Base-by-base conservation (phyloP, 2,888 invertebrate species). In the Thereva nobilitata region DNA sequence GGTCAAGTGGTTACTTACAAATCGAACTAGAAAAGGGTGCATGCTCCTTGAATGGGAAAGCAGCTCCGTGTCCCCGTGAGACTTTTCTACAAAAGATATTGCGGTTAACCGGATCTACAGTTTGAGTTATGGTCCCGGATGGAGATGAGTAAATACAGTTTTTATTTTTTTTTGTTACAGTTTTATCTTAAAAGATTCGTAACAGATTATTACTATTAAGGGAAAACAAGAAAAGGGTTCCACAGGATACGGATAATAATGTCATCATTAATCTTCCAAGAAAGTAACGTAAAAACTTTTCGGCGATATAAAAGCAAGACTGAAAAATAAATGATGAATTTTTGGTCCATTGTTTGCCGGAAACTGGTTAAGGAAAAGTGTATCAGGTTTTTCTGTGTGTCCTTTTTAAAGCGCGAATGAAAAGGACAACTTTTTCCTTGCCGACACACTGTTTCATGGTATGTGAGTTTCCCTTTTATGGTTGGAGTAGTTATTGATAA, bases 1-100 rank as follows among this genome's bases (percentile, higher is more conserved):
- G 47, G 47, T 47, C 47, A 47, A 47, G 47, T 47, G 10, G 47
- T 12, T 47, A 12, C 47, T 47, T 47, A 8, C 23, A 9, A 4
- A 45, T 10, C 9, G 9, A 44, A 44, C 5, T 10, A 9, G 5
- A 9, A 47, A 47, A 47, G 47, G 47, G 47, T 47, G 47, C 47
- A 47, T 47, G 6, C 23, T 47, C 23, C 23, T 23, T 47, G 47
- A 4, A 8, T 47, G 8, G 45, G 4, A n/a, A 3, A 9, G 10
- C 10, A n/a, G n/a, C 10, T 7, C 5, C 10, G 23, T 23, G 23
- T 7, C 6, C 9, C 44, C 44, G 44, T 44, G 44, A 44, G 44
- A 47, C 23, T 47, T 23, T 12, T 10, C 4, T 2, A 23, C 6
- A 23, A 23, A 47, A n/a, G 47, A 47, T 12, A 23, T 23, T 47